Base-by-base conservation (phyloP, 2,888 invertebrate species). In the Bruchidius siliquastri region DNA sequence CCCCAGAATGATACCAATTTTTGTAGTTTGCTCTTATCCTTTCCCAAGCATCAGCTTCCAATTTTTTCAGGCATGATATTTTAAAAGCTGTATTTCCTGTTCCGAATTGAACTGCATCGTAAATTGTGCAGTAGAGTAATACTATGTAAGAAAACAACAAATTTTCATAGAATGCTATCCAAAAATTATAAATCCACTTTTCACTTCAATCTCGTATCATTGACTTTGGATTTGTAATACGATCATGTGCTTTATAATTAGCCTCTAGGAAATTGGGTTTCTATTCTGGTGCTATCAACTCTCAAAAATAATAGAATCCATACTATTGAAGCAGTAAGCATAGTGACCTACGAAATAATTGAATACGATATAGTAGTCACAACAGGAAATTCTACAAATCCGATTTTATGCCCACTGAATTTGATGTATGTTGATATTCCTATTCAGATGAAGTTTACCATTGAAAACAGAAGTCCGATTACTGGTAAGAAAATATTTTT, bases 391-490 rank as follows among this genome's bases (percentile, higher is more conserved):
- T 77, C 82, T 0, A 72, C 79, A 26, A 78, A 77, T n/a, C 82
- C 85, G 0, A 80, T 85, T 67, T 74, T 86, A 18, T 83, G 81
- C 72, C 84, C 84, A 4, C 72, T 80, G 72, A 79, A 84, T 72
- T 72, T 84, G 18, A 77, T 85, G 6, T 84, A 84, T 75, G 78
- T 84, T 0, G 84, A 82, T 32, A 74, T 83, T 18, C 79, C 84
- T 8, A 76, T 78, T 20, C 76, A 77, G 2, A 79, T 82, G 32
- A 72, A 73, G 0, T 77, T 87, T 13, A 81, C 79, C 73, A 75
- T 87, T 21, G 83, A 83, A 71, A 87, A 87, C 78, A 71, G 71
- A n/a, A 82, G 82, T 22, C 72, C 76, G n/a, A 74, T 82, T 21
- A 71, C 77, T 22, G 77, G 77, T 77, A 72, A 21, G 13, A 68